Evolutionary conservation across 2,797 vertebrate species (phyloP), one percentile per base, ranked within the genome.

Genomic region (Enteromius mattozi): DNA sequence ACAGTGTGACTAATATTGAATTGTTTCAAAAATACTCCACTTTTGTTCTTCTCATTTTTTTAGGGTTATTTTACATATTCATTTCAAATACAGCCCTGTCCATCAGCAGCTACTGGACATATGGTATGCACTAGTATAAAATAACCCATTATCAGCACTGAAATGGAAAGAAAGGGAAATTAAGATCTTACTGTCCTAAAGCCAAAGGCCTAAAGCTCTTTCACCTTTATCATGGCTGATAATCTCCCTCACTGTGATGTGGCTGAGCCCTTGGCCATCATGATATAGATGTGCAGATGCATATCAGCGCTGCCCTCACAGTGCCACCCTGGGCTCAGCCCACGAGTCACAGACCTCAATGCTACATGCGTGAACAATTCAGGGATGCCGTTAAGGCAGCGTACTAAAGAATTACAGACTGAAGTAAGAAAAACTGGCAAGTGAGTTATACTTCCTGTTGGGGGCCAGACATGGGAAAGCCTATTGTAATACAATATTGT

Each of bases 321-420:
- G 65, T 83, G 35, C 40, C 74, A 78, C 82, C 74, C 37, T 16
- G 45, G 61, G 81, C 61, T 27, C 9, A 19, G 81, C 86, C 82
- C 69, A 75, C 63, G 70, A 45, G 70, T 72, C 66, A 83, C 35
- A 83, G 82, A 77, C 47, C 65, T 70, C 16, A 68, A 24, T 78
- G 24, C 42, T 80, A 45, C 77, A 59, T 76, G 27, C 47, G 35
- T 78, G 63, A 56, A 78, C 82, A 78, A 69, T 56, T 68, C 63
- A 78, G 35, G n/a, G 63, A 83, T 40, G 72, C 21, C 6, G 7
- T 40, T 6, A 9, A 68, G 35, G 47, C 49, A 56, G n/a, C 12
- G 40, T 56, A 24, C n/a, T 68, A 71, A 16, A 54, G 47, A 76
- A 49, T 35, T 54, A 21, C 2, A 75, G 47, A 77, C 16, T 81